Evolutionary conservation across 2,113 vertebrate genomes (phyloP), one percentile per base, ranked within the genome.

Genomic region (Accipiter cooperii): DNA sequence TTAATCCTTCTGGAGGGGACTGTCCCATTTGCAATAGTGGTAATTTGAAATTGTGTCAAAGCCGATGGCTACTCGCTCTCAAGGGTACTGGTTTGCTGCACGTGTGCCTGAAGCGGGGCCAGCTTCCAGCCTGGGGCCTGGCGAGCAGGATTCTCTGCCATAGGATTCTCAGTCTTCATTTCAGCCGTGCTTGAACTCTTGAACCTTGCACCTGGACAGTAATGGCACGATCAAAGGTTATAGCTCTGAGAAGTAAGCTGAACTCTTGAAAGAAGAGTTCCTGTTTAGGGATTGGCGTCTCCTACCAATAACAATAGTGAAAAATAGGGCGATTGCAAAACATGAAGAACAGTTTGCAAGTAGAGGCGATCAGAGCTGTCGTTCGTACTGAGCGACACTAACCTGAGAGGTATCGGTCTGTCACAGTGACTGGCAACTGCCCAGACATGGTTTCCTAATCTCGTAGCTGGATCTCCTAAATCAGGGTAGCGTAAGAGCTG

Each of bases 351-450:
- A 33, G 55, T 57, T 65, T 71, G 76, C 63, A 70, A 54, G 78
- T 25, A 65, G 21, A 65, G 34, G 55, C 44, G 64, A 36, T 33
- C 16, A 14, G 49, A 69, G 21, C 17, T 42, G 55, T 15, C 9
- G 4, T 21, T 63, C 1, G 0, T 21, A 11, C 10, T 0, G 1
- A 69, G n/a, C 31, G 70, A 36, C 25, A 16, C 21, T 46, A 28
- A 46, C 19, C 40, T 40, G 20, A 52, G 38, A 58, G 44, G n/a
- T 38, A 29, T 12, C 25, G 36, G 46, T 55, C 34, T 84, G 34
- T 63, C 47, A 51, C 9, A 6, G 65, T 21, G 60, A 40, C 54
- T 73, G 58, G 40, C 42, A 28, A 21, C 29, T 69, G 55, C 60
- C 85, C 79, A 69, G 76, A 16, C 1, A 0, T 21, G 12, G 31